Evolutionary conservation across 2,888 invertebrate genomes (phyloP).

Genomic region (Actias luna): DNA sequence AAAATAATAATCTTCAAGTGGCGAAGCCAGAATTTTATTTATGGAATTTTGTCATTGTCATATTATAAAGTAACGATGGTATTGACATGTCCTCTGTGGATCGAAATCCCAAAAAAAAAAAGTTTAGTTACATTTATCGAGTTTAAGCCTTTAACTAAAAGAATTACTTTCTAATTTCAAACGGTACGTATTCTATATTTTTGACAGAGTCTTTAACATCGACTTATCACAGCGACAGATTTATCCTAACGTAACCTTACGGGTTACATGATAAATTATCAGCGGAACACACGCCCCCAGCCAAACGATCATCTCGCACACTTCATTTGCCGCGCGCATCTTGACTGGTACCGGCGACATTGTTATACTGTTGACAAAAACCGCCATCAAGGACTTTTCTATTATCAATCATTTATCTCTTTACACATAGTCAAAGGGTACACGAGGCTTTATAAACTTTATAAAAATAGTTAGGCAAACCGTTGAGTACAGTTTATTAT

Average conservation of each 20-base stretch:
- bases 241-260: background rate
- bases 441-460: no score
- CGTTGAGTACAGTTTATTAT: no score
- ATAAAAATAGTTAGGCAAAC: no score
- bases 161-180: background rate
- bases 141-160: no score
- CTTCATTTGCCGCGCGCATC: constrained; percentile 5
- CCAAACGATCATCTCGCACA: background rate
- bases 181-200: background rate
- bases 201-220: background rate
- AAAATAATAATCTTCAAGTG: no score
- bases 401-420: background rate
- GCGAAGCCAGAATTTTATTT: no score
- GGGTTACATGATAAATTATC: constrained; percentile 11
- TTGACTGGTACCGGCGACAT: constrained; percentile 4
- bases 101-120: no score
- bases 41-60: no score
- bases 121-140: no score
- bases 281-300: background rate
- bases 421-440: background rate
- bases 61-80: no score
- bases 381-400: background rate
- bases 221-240: constrained; percentile 2
- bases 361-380: constrained; percentile 3
- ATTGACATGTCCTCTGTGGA: no score